Evolutionary conservation across 2,113 vertebrate genomes (phyloP).

Genomic region (Urocitellus parryii): DNA sequence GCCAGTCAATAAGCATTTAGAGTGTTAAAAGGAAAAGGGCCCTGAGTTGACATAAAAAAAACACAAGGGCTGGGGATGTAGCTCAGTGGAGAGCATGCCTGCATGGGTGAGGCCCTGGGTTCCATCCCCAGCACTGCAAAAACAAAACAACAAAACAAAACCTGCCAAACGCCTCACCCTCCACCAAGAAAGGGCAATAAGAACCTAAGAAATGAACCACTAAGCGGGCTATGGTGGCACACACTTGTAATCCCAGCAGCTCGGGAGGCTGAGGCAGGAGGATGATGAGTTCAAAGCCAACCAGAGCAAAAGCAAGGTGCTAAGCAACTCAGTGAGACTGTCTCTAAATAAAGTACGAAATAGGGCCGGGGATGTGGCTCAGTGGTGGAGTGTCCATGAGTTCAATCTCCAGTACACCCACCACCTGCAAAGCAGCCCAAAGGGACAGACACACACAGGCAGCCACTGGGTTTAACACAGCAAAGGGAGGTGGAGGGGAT

Average conservation of each 20-base stretch:
- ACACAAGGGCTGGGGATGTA: neutral
- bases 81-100: neutral
- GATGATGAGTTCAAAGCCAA: too few relatives aligned
- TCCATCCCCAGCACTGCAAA: neutral
- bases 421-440: neutral
- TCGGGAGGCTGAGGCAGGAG: too few relatives aligned
- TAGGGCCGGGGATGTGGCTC: too few relatives aligned
- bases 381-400: too few relatives aligned
- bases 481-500: neutral
- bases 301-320: too few relatives aligned
- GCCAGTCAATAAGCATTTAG: neutral
- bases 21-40: neutral
- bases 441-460: neutral
- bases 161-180: neutral
- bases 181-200: neutral
- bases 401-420: too few relatives aligned
- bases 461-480: neutral
- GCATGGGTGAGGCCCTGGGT: neutral
- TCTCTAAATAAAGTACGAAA: too few relatives aligned
- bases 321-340: too few relatives aligned
- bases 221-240: too few relatives aligned
- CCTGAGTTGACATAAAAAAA: neutral
- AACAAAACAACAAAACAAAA: neutral
- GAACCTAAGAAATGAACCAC: neutral
- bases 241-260: too few relatives aligned